Evolutionary conservation across 2,888 invertebrate species (phyloP).

Genomic region (Papilio demoleus): DNA sequence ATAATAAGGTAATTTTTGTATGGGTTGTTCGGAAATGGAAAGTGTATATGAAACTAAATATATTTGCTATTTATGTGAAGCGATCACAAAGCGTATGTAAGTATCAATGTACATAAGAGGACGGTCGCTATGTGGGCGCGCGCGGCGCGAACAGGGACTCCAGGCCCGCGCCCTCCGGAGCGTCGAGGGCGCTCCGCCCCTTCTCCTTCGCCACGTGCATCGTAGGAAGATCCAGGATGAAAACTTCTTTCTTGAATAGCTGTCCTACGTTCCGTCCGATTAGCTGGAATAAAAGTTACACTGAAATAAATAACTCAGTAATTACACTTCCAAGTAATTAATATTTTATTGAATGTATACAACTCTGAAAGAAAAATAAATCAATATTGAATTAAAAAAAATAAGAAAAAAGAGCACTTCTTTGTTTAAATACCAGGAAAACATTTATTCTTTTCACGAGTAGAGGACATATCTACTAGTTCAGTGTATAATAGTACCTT

Average conservation of each 20-base stretch:
- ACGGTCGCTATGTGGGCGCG: slow-evolving; percentile 62
- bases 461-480: too few species aligned
- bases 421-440: too few species aligned
- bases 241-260: slow-evolving; percentile 93
- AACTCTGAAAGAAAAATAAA: too few species aligned
- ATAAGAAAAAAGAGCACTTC: too few species aligned
- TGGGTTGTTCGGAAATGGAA: neutral
- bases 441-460: too few species aligned
- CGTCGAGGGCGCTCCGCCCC: slow-evolving; percentile 66
- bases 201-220: slow-evolving; percentile 74
- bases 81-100: slow-evolving; percentile 31
- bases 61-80: slow-evolving; percentile 23
- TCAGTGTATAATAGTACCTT: too few species aligned
- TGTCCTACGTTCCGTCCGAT: slow-evolving; percentile 94
- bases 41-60: neutral
- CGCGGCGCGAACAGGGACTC: slow-evolving; percentile 66
- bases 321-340: neutral
- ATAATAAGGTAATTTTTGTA: neutral
- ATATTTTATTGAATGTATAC: too few species aligned
- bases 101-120: slow-evolving; percentile 32
- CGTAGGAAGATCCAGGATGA: slow-evolving; percentile 92
- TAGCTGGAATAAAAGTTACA: slow-evolving; percentile 80
- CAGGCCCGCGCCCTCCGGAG: slow-evolving; percentile 64
- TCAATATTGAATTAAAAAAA: too few species aligned
- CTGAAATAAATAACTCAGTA: neutral